Percentiles rank a stretch among this genome's conserved stretches.
phyloP scores from a whole-genome alignment of 1,140 invertebrate species.

The Ceratoteleas bidentatus region DNA sequence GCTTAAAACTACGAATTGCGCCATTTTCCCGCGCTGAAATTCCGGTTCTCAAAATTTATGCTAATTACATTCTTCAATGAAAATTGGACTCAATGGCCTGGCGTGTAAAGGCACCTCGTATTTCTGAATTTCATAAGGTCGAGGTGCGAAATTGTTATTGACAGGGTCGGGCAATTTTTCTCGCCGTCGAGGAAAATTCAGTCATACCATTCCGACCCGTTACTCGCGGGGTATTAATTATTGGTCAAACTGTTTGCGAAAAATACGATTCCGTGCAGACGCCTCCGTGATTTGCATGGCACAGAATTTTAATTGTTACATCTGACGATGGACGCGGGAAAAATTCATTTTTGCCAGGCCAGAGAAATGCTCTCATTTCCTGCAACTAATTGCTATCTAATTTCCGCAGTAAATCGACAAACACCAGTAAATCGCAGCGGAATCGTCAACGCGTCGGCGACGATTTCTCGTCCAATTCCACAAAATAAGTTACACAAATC shows the following conservation, averaged over 20 bases:
- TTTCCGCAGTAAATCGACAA: background rate
- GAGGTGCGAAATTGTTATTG: background rate
- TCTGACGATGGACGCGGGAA: no score
- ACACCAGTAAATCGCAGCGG: background rate
- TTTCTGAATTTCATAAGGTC: constrained; percentile 24
- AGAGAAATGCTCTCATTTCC: background rate
- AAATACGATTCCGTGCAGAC: no score
- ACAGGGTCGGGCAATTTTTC: background rate
- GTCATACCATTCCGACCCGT: background rate
- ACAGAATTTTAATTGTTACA: no score
- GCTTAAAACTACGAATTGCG: constrained; percentile 38
- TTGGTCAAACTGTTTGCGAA: no score
- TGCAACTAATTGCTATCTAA: constrained; percentile 6
- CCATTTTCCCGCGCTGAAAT: constrained; percentile 20
- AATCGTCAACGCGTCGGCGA: no score
- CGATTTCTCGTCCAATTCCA: no score
- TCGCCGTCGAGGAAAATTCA: background rate
- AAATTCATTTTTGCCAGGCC: background rate
- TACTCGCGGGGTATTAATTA: no score
- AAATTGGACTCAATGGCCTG: constrained; percentile 23
- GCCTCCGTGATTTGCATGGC: no score
- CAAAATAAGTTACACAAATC: no score
- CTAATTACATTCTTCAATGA: constrained; percentile 47
- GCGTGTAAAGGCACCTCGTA: constrained; percentile 4
- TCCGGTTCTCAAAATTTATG: constrained; percentile 45